Base-by-base conservation (phyloP, 1,140 invertebrate genomes). In the Drosophila nigromelanica region DNA sequence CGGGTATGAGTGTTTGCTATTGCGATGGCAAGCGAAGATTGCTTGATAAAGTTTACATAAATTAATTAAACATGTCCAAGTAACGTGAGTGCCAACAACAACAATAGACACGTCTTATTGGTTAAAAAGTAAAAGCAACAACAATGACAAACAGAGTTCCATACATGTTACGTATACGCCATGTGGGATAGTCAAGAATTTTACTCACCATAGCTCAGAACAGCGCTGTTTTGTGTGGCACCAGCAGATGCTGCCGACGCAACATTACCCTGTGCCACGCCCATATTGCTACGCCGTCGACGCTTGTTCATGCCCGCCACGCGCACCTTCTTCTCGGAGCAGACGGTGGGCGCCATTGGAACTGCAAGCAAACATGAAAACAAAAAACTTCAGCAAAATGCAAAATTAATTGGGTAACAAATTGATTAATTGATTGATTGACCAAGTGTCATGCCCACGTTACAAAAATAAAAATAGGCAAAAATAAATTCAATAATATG, bases 11-110 rank as follows among this genome's bases (percentile, higher is more conserved):
- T 45, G 27, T 59, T 59, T 40, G 27, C 24, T 24, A 75, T 63
- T 74, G 39, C 24, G 64, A 55, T 58, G 58, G 42, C 67, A 67
- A 58, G 56, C 27, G 45, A n/a, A 60, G 42, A 48, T 63, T 45
- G 30, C 40, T 30, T 63, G 48, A 43, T 63, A 67, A 72, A 71
- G 79, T 82, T 89, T 83, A 89, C 83, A 83, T 87, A 83, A 87
- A 87, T 89, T 89, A 87, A 83, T 89, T 87, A 87, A 89, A 76
- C 76, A 68, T 82, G 79, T 69, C 43, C 82, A 64, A 76, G 78
- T 76, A 87, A 87, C 83, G 82, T 87, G 82, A 87, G 83, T 33
- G 35, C 35, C 33, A 33, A 33, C 24, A 37, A 8, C 35, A 21
- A 33, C 18, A 39, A 35, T 33, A 14, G 14, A 10, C n/a, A 21